Conservation (phyloP, 1,140 invertebrate species). For the Panulirus ornatus region DNA sequence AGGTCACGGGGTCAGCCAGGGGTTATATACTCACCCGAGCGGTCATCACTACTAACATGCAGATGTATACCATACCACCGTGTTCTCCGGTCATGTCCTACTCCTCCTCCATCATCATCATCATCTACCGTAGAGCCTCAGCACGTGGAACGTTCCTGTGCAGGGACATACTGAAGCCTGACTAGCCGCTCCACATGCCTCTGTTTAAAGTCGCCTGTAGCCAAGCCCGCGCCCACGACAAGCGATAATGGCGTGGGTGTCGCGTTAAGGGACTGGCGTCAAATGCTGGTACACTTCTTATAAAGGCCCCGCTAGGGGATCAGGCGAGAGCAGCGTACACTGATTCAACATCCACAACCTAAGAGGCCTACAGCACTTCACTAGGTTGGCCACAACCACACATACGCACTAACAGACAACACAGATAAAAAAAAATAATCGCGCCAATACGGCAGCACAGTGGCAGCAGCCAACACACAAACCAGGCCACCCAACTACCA, state of each 20-base stretch:
- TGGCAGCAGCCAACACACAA: neutral
- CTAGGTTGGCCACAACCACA: conserved; percentile 14
- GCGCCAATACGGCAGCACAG: neutral
- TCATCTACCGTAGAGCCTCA: no score
- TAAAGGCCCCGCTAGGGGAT: neutral
- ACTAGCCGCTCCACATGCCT: no score
- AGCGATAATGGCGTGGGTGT: neutral
- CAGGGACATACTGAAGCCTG: no score
- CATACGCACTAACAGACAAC: conserved; percentile 33
- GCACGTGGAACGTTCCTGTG: no score
- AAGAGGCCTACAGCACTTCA: neutral
- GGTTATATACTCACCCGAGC: conserved; percentile 57
- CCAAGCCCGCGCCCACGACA: neutral
- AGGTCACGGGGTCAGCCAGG: conserved; percentile 57
- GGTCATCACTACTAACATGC: conserved; percentile 17
- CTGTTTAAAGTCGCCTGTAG: neutral
- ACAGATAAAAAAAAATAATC: neutral
- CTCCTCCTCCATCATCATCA: neutral
- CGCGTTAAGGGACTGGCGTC: neutral
- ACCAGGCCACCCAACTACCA: neutral
- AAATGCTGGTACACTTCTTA: neutral
- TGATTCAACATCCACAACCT: conserved; percentile 6
- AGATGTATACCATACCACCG: conserved; percentile 20
- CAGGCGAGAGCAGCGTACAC: neutral
- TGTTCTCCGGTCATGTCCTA: neutral